phyloP scores from a whole-genome alignment of 1,140 invertebrate species.

The Cecropterus lyciades region DNA sequence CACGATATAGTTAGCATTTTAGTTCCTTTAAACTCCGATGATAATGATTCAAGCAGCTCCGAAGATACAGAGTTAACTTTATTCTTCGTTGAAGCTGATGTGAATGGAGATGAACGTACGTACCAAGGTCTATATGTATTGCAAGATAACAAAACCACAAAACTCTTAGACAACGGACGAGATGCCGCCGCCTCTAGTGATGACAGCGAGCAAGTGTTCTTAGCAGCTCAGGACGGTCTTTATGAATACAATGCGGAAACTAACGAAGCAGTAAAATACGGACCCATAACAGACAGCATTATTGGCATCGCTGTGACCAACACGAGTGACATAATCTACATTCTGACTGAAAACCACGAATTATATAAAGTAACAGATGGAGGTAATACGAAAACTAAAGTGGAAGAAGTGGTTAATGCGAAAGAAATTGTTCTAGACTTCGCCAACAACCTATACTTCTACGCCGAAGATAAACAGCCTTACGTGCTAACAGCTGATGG shows the following conservation, averaged over 20 bases:
- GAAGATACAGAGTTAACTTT: conserved; percentile 34
- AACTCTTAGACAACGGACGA: conserved; percentile 59
- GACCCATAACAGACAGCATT: conserved; percentile 56
- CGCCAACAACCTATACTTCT: conserved; percentile 57
- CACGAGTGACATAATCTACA: conserved; percentile 53
- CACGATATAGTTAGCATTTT: conserved; percentile 55
- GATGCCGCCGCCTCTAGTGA: conserved; percentile 51
- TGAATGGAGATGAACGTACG: conserved; percentile 42
- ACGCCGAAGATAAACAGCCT: conserved; percentile 49
- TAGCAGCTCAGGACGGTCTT: conserved; percentile 60
- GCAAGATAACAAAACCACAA: conserved; percentile 46
- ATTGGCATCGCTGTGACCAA: conserved; percentile 57
- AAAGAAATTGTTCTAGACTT: conserved; percentile 61
- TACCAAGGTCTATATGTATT: conserved; percentile 59
- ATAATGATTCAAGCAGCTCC: conserved; percentile 15
- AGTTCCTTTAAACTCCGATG: conserved; percentile 52
- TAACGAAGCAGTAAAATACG: conserved; percentile 59
- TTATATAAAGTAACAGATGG: conserved; percentile 59
- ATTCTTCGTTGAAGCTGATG: conserved; percentile 63
- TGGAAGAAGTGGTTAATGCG: conserved; percentile 49
- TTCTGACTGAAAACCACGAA: conserved; percentile 54
- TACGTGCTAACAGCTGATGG: conserved; percentile 45
- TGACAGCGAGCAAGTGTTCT: conserved; percentile 52
- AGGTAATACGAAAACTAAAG: conserved; percentile 57
- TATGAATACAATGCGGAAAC: conserved; percentile 52